phyloP scores from a whole-genome alignment of 2,797 vertebrate genomes.

The Dendrocincla tyrannina region DNA sequence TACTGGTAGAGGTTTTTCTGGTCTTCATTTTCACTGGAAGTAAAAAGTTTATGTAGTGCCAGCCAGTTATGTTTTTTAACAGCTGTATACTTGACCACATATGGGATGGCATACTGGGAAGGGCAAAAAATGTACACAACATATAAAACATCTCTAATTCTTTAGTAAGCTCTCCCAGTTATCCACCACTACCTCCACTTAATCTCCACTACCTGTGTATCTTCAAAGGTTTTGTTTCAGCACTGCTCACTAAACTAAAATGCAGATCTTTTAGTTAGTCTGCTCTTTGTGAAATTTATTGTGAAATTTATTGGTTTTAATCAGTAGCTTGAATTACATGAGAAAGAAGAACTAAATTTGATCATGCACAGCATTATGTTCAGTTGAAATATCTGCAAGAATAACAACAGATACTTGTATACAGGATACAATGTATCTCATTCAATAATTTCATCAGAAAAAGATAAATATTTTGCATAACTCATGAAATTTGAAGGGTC shows the following conservation, averaged over 20 bases:
- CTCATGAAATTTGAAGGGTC: neutral
- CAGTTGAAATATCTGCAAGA: neutral
- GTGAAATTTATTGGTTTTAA: neutral
- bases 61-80: neutral
- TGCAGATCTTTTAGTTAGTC: neutral
- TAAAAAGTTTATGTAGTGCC: neutral
- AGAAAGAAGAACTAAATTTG: neutral
- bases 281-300: neutral
- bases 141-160: neutral
- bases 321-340: neutral
- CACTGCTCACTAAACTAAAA: neutral
- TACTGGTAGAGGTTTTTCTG: neutral
- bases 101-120: neutral
- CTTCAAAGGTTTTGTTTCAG: neutral
- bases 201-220: rapidly evolving
- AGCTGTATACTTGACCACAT: neutral
- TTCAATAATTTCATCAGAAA: neutral
- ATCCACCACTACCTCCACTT: neutral
- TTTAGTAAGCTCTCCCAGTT: neutral
- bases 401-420: neutral
- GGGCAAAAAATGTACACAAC: neutral
- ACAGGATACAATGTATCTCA: neutral
- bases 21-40: neutral
- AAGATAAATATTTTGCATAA: neutral
- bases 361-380: neutral